Conservation (phyloP, 2,113 vertebrate genomes). For the Melierax canorus region DNA sequence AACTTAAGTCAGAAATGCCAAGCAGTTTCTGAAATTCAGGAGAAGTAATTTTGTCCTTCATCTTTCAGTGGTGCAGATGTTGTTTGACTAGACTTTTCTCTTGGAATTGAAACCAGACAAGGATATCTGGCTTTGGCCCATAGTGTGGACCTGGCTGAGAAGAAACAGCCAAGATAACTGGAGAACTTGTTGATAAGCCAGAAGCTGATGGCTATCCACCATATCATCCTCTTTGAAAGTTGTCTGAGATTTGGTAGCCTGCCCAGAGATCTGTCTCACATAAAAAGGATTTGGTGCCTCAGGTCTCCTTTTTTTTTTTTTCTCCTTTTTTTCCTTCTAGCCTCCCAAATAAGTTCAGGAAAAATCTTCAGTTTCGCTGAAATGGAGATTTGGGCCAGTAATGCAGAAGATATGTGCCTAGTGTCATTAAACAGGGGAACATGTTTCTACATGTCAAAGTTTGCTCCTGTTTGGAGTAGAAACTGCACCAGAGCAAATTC, state of each 20-base stretch:
- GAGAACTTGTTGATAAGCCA: background rate
- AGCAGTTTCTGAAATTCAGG: background rate
- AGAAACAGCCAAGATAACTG: background rate
- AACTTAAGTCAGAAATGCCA: background rate
- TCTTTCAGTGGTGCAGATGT: background rate
- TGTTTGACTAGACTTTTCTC: background rate
- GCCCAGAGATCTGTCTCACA: background rate
- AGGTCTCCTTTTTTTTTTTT: background rate
- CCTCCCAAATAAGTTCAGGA: background rate
- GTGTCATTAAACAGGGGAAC: background rate
- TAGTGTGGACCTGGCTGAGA: background rate
- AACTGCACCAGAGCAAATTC: background rate
- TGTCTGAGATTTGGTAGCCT: background rate
- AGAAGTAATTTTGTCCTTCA: background rate
- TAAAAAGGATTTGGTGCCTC: background rate
- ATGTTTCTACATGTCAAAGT: background rate
- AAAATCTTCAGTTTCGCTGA: background rate
- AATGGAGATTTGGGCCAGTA: background rate
- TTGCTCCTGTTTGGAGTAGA: background rate
- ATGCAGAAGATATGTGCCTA: background rate
- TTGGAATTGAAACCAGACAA: background rate
- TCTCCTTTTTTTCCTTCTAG: background rate
- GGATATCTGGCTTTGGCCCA: background rate
- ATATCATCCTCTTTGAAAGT: background rate
- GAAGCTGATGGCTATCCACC: background rate